Evolutionary conservation across 2,797 vertebrate species (phyloP).

Genomic region (Gymnocypris eckloni): DNA sequence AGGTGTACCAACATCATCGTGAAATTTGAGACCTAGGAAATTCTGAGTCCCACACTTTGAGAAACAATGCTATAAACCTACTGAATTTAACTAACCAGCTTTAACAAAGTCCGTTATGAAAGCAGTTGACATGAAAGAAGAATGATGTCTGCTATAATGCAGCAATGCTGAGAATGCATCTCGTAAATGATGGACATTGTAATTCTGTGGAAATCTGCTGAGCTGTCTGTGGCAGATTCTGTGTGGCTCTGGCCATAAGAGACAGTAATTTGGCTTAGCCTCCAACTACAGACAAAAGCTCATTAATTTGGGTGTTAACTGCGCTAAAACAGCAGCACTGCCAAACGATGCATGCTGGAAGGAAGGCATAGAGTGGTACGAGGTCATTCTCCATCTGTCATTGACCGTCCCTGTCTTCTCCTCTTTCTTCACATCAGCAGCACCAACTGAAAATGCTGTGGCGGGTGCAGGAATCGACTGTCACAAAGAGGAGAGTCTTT

Average conservation of each 20-base stretch:
- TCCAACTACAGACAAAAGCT: constrained; percentile 33
- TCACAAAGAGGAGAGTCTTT: constrained; percentile 29
- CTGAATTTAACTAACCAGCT: background rate
- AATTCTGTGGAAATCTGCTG: constrained; percentile 4
- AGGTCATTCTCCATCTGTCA: constrained; percentile 39
- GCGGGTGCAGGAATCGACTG: constrained; percentile 35
- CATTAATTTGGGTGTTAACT: constrained; percentile 19
- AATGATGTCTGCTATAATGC: background rate
- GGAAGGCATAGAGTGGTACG: background rate
- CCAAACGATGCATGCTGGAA: background rate
- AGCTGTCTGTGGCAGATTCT: background rate
- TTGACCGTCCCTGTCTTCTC: background rate
- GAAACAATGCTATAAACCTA: background rate
- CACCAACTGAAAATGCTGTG: constrained; percentile 26
- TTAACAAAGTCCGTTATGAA: background rate
- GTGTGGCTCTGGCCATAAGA: background rate
- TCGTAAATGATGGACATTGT: background rate
- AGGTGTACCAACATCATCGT: background rate
- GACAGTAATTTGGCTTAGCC: constrained; percentile 25
- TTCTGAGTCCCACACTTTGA: background rate
- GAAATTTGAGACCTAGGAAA: background rate
- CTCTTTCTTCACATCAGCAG: constrained; percentile 31
- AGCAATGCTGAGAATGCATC: background rate
- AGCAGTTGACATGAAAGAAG: background rate
- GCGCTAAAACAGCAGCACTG: constrained; percentile 24